Evolutionary conservation across 2,888 invertebrate species (phyloP).

Genomic region (Flexamia atlantica): DNA sequence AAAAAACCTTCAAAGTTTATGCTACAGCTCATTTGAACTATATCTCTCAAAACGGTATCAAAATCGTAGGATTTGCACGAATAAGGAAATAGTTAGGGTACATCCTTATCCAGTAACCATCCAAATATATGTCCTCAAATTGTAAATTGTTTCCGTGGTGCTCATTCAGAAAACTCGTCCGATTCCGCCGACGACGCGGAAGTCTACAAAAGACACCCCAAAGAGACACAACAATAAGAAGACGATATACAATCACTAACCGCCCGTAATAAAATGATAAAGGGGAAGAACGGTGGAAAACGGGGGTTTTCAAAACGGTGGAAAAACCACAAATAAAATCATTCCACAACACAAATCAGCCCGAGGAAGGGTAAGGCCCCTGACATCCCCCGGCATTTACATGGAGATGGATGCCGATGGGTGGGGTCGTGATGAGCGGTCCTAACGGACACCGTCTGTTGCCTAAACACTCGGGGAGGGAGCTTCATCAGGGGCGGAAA

Average conservation of each 20-base stretch:
- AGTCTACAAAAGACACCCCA: slow-evolving; percentile 15
- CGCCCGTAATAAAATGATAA: slow-evolving; percentile 19
- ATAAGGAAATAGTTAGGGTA: no score
- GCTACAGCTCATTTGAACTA: no score
- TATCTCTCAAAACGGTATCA: no score
- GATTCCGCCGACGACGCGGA: background rate
- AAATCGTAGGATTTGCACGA: no score
- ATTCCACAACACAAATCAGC: slow-evolving; percentile 61
- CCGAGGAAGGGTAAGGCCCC: slow-evolving; percentile 38
- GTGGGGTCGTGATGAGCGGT: slow-evolving; percentile 7
- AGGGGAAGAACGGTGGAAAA: slow-evolving; percentile 19
- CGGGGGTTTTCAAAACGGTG: slow-evolving; percentile 37
- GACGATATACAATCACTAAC: background rate
- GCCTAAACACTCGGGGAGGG: slow-evolving; percentile 14
- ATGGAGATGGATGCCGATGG: slow-evolving; percentile 41
- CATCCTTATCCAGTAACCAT: background rate
- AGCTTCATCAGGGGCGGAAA: background rate
- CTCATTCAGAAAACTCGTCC: background rate
- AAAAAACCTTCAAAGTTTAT: no score
- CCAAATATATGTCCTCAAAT: background rate
- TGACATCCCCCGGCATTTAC: slow-evolving; percentile 45
- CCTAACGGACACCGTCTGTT: slow-evolving; percentile 23
- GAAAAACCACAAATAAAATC: slow-evolving; percentile 61
- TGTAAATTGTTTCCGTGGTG: background rate
- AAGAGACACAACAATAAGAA: background rate